Evolutionary conservation across 2,113 vertebrate genomes (phyloP), one percentile per base, ranked within the genome.

Genomic region (Brachyhypopomus occidentalis): DNA sequence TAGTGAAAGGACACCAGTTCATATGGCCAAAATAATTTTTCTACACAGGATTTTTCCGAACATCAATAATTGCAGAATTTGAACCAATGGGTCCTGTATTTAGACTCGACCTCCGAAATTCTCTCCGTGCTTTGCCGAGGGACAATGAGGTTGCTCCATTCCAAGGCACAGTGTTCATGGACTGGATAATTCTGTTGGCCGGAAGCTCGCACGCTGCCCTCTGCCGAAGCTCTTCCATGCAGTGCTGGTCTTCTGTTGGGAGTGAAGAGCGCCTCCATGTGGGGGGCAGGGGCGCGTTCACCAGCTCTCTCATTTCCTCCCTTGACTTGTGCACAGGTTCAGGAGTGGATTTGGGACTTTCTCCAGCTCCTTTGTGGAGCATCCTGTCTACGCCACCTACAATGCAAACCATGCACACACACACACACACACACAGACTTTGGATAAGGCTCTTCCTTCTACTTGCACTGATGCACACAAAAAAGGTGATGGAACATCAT

Each of bases 221-320:
- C 9, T 91, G 92, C 81, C 90, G 89, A 0, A 91, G 84, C 19
- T 97, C 96, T 69, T 95, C 94, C 0, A 92, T 84, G 20, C 72
- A 87, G 0, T 88, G 80, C 22, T 92, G 93, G 36, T 96, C 94
- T 75, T 97, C 96, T 0, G 55, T 92, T n/a, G 96, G 94, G 63
- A 96, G 90, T 5, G 96, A 97, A 0, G 96, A 96, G 55, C 98
- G 96, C 23, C 95, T 94, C 97, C 98, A 98, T 0, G 95, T 96
- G 1, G 95, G 90, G 0, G 98, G 97, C 45, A 98, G 84, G 0
- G 97, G 96, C 0, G 95, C 93, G 0, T 94, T 94, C 69, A 98
- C 94, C 84, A 97, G 85, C 79, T 96, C 97, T n/a, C 94, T 89
- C 85, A 87, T 89, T 30, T 96, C 95, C 0, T 96, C 96, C 70